phyloP scores from a whole-genome alignment of 2,888 invertebrate species.

The Rhopalosiphum nymphaeae region DNA sequence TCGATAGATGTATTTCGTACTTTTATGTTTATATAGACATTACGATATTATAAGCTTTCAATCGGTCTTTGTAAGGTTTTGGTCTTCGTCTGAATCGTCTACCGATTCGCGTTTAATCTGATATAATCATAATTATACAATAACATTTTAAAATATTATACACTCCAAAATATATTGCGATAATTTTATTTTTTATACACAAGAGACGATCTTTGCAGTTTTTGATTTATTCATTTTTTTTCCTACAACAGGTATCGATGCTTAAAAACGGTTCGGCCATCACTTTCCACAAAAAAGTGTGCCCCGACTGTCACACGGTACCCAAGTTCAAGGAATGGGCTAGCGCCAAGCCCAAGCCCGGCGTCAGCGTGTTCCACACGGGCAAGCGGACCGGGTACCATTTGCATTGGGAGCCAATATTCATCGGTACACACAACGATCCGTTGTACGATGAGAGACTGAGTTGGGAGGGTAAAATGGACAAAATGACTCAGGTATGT shows the following conservation, averaged over 20 bases:
- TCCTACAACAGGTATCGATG: conserved; percentile 75
- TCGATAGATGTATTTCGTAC: neutral
- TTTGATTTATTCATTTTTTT: neutral
- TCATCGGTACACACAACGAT: conserved; percentile 89
- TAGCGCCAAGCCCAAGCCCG: conserved; percentile 72
- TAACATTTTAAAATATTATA: neutral
- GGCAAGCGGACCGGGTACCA: conserved; percentile 85
- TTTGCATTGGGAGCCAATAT: conserved; percentile 93
- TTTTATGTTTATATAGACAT: neutral
- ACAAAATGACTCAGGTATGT: conserved; percentile 93
- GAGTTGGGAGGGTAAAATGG: conserved; percentile 95
- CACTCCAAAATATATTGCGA: neutral
- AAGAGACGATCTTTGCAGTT: neutral
- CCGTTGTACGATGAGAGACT: conserved; percentile 91
- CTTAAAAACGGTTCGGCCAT: conserved; percentile 83
- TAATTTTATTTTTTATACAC: neutral
- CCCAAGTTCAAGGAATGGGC: conserved; percentile 90
- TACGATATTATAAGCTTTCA: neutral
- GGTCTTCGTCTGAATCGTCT: neutral
- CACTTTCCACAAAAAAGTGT: conserved; percentile 92
- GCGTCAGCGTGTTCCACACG: conserved; percentile 85
- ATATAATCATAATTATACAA: neutral
- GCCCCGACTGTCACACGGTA: conserved; percentile 89
- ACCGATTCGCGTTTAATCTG: neutral
- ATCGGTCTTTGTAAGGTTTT: neutral